Base-by-base conservation (phyloP, 2,113 vertebrate species). In the Psammodynastes pulverulentus region DNA sequence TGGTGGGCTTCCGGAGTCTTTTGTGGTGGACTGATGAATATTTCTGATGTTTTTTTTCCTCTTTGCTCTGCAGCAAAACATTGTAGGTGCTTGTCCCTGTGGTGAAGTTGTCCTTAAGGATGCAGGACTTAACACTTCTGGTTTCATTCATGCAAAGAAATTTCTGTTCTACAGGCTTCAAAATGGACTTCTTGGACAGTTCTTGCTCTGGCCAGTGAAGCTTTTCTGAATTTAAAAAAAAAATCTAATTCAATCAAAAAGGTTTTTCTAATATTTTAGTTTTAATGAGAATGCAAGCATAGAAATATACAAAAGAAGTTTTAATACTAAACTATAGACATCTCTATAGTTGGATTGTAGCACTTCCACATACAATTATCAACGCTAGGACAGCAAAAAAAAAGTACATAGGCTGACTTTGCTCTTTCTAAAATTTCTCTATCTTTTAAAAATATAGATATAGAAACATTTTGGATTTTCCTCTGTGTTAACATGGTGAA, bases 201-300 rank as follows among this genome's bases (percentile, higher is more conserved):
- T 99, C 99, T 91, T 97, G 96, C 89, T 99, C 96, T 84, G 98
- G 98, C 98, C 98, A 98, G 94, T 98, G 98, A 95, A 99, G 98
- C 89, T 97, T 97, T 96, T 99, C 99, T 99, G 96, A 91, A 93
- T 96, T 67, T 92, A 49, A 90, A 93, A 94, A 49, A 12, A 58
- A 52, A 53, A 17, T 2, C 1, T 23, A 72, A 45, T 53, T 53
- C 24, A 53, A 13, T 26, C 0, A 1, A 34, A 39, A 62, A 8
- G 43, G 2, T 12, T 4, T 43, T 91, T 86, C 34, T 21, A 9
- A 9, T 39, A 45, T 39, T 48, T 49, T 58, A 43, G 34, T 19
- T 39, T n/a, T 12, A 90, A 54, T 54, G 15, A 67, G 88, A 29
- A 84, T 84, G 4, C 39, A 86, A 10, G 29, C 52, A 46, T 4